Conservation (phyloP, 2,113 vertebrate genomes). For the western clawed frog (Xenopus tropicalis) region UCB_Xtro_10.0 CM004443.2:126187001-126187500, state of each 20-base stretch:
- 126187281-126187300: not conserved
- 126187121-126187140: no score
- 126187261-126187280: not conserved
- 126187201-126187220: no score
- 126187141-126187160: no score
- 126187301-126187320: not conserved
- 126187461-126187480: constrained; percentile 20
- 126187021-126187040: no score
- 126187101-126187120: no score
- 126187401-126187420: constrained; percentile 33
- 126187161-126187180: no score
- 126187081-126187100: no score
- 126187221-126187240: no score
- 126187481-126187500: constrained; percentile 13
- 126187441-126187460: constrained; percentile 16
- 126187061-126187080: no score
- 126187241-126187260: not conserved
- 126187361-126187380: constrained; percentile 1
- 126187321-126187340: not conserved
- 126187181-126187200: no score
- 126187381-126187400: constrained; percentile 18
- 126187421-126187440: constrained; percentile 27
- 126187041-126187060: no score
- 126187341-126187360: constrained; percentile 3
- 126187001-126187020: no score